These are phyloP conservation scores for Calephelis virginiensis DNA, from an alignment of 1,140 invertebrate genomes.

Conservation along the genomic window DNA sequence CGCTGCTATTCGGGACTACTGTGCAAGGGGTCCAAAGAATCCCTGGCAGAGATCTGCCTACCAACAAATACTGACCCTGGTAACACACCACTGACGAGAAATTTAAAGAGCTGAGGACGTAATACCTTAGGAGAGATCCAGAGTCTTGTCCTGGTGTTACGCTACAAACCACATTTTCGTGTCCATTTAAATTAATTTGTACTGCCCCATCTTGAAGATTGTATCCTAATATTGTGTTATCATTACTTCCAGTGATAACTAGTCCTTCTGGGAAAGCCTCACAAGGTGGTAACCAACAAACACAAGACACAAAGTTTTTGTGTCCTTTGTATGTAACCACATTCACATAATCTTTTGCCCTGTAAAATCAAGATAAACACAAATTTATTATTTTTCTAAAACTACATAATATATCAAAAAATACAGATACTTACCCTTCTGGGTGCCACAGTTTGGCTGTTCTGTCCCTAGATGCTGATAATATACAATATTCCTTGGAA, in stretches of 20 bases:
- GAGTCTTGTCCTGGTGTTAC: slow-evolving; percentile 65
- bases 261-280: slow-evolving; percentile 85
- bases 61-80: too few species aligned
- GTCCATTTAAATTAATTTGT: slow-evolving; percentile 85
- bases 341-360: slow-evolving; percentile 79
- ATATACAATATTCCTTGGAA: slow-evolving; percentile 83
- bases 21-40: too few species aligned
- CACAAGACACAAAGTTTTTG: slow-evolving; percentile 90
- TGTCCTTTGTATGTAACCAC: slow-evolving; percentile 88
- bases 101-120: too few species aligned
- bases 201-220: slow-evolving; percentile 80
- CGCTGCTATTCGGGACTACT: too few species aligned
- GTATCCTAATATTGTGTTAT: slow-evolving; percentile 90
- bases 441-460: slow-evolving; percentile 91
- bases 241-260: slow-evolving; percentile 93
- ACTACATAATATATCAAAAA: not conserved
- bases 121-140: slow-evolving; percentile 74
- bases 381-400: not conserved
- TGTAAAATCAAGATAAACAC: slow-evolving; percentile 28
- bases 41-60: too few species aligned
- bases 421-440: slow-evolving; percentile 81
- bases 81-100: too few species aligned
- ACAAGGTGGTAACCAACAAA: slow-evolving; percentile 86
- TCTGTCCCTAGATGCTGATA: slow-evolving; percentile 92
- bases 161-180: slow-evolving; percentile 85